These are phyloP conservation scores for Pediacus dermestoides DNA, from an alignment of 2,888 invertebrate species.

Conservation along the genomic window DNA sequence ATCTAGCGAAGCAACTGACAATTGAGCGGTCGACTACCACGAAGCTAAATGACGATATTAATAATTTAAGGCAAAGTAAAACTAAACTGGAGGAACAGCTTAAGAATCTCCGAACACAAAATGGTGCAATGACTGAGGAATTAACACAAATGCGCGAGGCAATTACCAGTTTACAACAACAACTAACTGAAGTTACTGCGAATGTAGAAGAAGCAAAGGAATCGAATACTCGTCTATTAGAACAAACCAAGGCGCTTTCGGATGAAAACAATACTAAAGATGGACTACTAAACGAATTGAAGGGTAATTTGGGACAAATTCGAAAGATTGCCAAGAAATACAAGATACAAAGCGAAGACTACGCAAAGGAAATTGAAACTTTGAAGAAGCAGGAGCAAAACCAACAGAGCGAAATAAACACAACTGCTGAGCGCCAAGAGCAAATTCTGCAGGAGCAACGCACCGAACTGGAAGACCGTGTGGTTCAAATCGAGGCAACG, in stretches of 20 bases:
- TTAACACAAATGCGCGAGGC: constrained; percentile 65
- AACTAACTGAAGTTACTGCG: constrained; percentile 57
- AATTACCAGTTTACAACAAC: constrained; percentile 56
- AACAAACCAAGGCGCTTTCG: constrained; percentile 60
- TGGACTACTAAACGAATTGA: constrained; percentile 55
- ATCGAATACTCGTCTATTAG: constrained; percentile 56
- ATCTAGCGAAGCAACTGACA: constrained; percentile 71
- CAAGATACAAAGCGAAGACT: constrained; percentile 79
- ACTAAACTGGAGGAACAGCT: constrained; percentile 67
- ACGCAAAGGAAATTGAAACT: constrained; percentile 60
- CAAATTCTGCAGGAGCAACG: constrained; percentile 52
- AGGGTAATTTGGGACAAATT: constrained; percentile 54
- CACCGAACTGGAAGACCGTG: constrained; percentile 47
- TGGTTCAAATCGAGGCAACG: constrained; percentile 48
- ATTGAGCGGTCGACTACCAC: constrained; percentile 70
- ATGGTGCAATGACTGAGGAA: constrained; percentile 60
- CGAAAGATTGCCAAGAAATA: constrained; percentile 91
- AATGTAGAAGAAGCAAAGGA: constrained; percentile 63
- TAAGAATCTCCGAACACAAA: constrained; percentile 57
- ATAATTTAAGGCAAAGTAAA: constrained; percentile 62
- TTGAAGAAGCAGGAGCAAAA: constrained; percentile 44
- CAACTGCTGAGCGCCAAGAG: constrained; percentile 50
- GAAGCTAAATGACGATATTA: constrained; percentile 66
- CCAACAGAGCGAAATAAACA: constrained; percentile 52
- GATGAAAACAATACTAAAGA: constrained; percentile 68